Evolutionary conservation across 1,140 invertebrate genomes (phyloP).

Genomic region (Drosophila yakuba): DNA sequence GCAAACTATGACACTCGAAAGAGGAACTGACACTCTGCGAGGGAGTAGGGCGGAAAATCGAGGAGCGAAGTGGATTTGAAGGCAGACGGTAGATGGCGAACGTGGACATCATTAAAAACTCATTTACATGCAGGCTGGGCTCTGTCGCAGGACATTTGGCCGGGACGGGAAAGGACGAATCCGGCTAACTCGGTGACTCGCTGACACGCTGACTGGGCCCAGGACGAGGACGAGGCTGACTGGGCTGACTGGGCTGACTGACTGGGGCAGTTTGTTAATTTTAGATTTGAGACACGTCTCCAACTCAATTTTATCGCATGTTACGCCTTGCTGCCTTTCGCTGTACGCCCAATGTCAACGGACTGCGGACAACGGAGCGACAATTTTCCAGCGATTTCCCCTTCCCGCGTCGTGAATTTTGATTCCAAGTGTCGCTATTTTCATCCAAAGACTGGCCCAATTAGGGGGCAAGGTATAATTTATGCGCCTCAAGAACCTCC

Average conservation of each 20-base stretch:
- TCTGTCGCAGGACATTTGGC: conserved; percentile 63
- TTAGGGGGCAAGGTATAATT: conserved; percentile 73
- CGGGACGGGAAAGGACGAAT: conserved; percentile 10
- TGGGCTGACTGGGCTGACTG: conserved; percentile 27
- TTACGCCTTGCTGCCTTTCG: conserved; percentile 82
- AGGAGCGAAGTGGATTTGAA: conserved; percentile 3
- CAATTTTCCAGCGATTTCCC: conserved; percentile 11
- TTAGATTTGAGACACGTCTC: conserved; percentile 82
- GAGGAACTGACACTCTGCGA: conserved; percentile 19
- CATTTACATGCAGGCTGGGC: conserved; percentile 77
- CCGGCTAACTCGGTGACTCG: conserved; percentile 39
- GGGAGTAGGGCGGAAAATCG: not conserved
- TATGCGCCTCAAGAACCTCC: conserved; percentile 71
- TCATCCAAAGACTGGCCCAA: conserved; percentile 61
- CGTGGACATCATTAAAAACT: conserved; percentile 78
- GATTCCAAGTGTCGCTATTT: conserved; percentile 72
- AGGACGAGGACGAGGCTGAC: not conserved
- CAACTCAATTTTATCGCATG: conserved; percentile 83
- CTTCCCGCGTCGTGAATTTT: conserved; percentile 57
- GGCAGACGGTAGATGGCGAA: not conserved
- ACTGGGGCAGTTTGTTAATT: conserved; percentile 74
- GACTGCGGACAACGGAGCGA: conserved; percentile 10
- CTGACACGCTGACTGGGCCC: conserved; percentile 19
- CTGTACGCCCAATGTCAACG: conserved; percentile 55
- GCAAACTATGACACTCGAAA: conserved; percentile 65